These are phyloP conservation scores for Erythrocebus patas DNA, from an alignment of 2,113 vertebrate genomes.

Conservation along the genomic window DNA sequence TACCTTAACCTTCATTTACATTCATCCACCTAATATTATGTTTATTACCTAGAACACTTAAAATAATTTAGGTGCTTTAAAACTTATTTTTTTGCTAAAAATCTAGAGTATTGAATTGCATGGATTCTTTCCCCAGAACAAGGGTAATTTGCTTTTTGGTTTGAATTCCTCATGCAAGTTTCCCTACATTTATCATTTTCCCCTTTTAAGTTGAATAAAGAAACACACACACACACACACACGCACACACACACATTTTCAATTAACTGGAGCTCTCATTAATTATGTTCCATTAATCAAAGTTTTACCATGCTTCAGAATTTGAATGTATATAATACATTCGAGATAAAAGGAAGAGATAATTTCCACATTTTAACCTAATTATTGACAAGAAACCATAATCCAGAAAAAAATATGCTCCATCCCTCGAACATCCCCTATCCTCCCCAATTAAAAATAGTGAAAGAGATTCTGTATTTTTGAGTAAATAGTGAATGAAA, in stretches of 20 bases:
- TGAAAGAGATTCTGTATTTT: neutral
- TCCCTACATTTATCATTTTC: neutral
- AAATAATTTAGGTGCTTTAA: neutral
- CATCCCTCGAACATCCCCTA: neutral
- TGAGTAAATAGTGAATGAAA: neutral
- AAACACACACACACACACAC: neutral
- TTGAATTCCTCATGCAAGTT: neutral
- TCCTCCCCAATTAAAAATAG: neutral
- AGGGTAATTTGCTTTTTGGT: neutral
- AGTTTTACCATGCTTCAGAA: neutral
- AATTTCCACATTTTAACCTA: conserved; percentile 8
- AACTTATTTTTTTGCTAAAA: neutral
- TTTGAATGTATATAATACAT: neutral
- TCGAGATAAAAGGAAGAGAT: neutral
- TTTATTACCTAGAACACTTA: neutral
- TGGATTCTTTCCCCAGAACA: neutral
- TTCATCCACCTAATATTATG: neutral
- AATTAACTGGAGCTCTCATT: neutral
- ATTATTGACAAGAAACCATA: neutral
- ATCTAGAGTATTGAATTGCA: neutral
- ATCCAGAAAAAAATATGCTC: neutral
- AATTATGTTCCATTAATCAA: conserved; percentile 41
- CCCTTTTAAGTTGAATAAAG: neutral
- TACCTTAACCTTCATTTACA: neutral
- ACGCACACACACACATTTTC: neutral